Evolutionary conservation across 2,113 vertebrate genomes (phyloP), one percentile per base, ranked within the genome.

Genomic region (Coptodon rendalli): DNA sequence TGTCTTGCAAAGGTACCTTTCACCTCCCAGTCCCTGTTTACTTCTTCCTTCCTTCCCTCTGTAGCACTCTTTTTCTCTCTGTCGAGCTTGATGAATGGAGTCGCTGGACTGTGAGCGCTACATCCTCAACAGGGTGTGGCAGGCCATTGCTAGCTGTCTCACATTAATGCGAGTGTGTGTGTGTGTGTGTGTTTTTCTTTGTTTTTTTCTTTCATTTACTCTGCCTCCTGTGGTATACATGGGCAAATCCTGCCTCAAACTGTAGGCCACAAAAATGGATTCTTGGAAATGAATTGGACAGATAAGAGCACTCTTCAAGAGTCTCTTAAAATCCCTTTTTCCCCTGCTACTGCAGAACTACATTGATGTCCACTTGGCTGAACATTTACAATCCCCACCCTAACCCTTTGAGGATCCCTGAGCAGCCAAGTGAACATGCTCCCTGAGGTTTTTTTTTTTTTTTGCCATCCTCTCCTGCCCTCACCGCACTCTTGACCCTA

Each of bases 71-170:
- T 85, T 84, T 84, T 82, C 85, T 91, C 81, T 85, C 92, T 92
- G 92, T 93, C 89, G 68, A 87, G 80, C 84, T 93, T 95, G 95
- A 96, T 96, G 95, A 96, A 95, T 95, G 94, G 93, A 96, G 87
- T 90, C 76, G 82, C 94, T 94, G 92, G 93, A 95, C 94, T 94
- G 94, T 95, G 94, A 94, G 94, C 89, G 36, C 90, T 83, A 84
- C 86, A 91, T 91, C 91, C 88, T 94, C 89, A 84, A 36, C 61
- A 83, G 91, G 93, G 93, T 89, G 91, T 94, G 92, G 93, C 61
- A 84, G 90, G 84, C 90, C 87, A 87, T 81, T 34, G 50, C 92
- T 54, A 27, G 92, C 91, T 86, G 86, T 88, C 91, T 83, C 87
- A 71, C 89, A 91, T 90, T 53, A 59, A 11, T 79, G 86, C 3